phyloP scores from a whole-genome alignment of 2,888 invertebrate species.

The Tolmerus cingulatus region DNA sequence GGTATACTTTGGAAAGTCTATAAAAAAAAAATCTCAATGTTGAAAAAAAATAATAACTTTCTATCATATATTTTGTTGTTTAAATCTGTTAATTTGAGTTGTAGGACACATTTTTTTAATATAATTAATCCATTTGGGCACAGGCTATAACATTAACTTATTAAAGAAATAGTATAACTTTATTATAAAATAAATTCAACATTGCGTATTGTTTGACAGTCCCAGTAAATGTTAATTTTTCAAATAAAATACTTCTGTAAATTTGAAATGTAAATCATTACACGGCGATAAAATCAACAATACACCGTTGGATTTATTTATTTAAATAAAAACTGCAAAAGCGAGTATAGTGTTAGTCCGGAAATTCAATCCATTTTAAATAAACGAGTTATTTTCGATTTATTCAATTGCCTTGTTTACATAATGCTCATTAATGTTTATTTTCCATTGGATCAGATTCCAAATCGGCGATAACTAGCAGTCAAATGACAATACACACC shows the following conservation, averaged over 20 bases:
- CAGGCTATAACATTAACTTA: too few relatives aligned
- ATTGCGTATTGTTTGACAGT: too few relatives aligned
- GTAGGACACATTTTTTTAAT: too few relatives aligned
- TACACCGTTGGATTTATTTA: background rate
- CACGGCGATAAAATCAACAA: background rate
- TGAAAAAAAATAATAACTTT: background rate
- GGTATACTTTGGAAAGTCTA: too few relatives aligned
- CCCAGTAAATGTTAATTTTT: background rate
- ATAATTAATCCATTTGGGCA: too few relatives aligned
- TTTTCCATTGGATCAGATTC: background rate
- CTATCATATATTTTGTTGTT: too few relatives aligned
- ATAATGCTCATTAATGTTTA: background rate
- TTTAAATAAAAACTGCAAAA: background rate
- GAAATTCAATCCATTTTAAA: background rate
- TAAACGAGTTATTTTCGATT: background rate
- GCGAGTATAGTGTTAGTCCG: background rate
- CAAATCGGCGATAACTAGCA: background rate
- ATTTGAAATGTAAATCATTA: background rate
- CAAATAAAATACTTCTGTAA: background rate
- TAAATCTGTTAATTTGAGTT: too few relatives aligned
- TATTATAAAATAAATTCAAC: too few relatives aligned
- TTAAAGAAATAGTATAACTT: too few relatives aligned
- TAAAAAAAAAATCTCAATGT: background rate
- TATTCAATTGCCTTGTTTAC: background rate
- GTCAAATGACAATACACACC: background rate